Percentiles rank a stretch among this genome's conserved stretches.
Conservation (phyloP, 1,140 invertebrate genomes). For the Ips nitidus region DNA sequence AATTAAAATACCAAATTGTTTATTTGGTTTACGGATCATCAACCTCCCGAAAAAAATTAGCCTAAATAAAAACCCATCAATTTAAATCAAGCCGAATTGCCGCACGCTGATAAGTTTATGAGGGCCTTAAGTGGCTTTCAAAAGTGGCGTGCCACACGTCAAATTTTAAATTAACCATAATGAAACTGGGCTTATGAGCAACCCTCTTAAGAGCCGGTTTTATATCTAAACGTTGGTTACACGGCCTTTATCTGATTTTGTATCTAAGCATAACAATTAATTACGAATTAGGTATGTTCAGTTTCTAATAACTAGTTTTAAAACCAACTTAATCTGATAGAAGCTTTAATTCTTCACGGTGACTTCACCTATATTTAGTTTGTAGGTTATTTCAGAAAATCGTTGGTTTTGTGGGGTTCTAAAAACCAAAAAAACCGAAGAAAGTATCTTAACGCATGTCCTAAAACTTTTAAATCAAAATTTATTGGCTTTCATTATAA, state of each 20-base stretch:
- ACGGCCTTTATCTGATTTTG: constrained; percentile 14
- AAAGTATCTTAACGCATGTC: no score
- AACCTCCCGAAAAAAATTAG: constrained; percentile 2
- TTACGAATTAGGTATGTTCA: constrained; percentile 7
- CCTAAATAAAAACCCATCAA: constrained; percentile 24
- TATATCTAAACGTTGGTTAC: background rate
- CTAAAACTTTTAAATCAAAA: no score
- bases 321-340: no score
- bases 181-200: constrained; percentile 12
- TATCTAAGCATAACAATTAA: constrained; percentile 15
- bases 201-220: background rate
- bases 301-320: background rate
- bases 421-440: no score
- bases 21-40: constrained; percentile 3
- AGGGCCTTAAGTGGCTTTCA: constrained; percentile 25
- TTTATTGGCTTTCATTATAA: no score
- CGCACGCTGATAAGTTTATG: constrained; percentile 24
- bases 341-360: no score
- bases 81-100: constrained; percentile 22
- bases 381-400: no score
- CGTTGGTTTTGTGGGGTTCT: no score
- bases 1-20: background rate
- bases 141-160: constrained; percentile 32
- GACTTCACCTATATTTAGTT: no score
- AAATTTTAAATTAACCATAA: constrained; percentile 30